Conservation (phyloP, 2,113 vertebrate species). For the Etheostoma spectabile region DNA sequence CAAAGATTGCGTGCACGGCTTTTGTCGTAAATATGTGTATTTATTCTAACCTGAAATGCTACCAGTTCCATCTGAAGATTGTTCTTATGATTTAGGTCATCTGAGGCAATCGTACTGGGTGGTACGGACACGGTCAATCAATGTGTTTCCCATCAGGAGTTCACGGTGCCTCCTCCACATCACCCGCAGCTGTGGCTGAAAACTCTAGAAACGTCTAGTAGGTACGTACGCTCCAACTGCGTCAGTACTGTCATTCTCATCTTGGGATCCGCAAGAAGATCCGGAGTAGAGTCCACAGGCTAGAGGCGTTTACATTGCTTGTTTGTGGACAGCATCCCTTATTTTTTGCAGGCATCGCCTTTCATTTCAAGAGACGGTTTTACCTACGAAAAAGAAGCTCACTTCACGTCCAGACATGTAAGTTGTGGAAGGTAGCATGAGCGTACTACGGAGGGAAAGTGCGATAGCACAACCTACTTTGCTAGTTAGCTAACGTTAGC, state of each 20-base stretch:
- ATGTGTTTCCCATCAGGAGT: not conserved
- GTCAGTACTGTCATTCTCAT: slow-evolving; percentile 64
- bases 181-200: slow-evolving; percentile 63
- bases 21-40: not conserved
- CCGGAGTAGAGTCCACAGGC: slow-evolving; percentile 34
- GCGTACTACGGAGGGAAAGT: not conserved
- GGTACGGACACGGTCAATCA: not conserved
- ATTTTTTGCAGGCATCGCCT: not conserved
- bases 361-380: slow-evolving; percentile 8
- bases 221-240: slow-evolving; percentile 42
- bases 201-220: slow-evolving; percentile 79
- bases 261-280: slow-evolving; percentile 54
- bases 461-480: not conserved
- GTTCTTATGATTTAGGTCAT: not conserved
- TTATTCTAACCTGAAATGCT: not conserved
- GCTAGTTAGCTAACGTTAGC: slow-evolving; percentile 54
- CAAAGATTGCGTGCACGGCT: no score
- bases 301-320: slow-evolving; percentile 47
- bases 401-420: slow-evolving; percentile 67
- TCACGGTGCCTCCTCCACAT: not conserved
- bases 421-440: slow-evolving; percentile 47
- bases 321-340: slow-evolving; percentile 25
- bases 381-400: slow-evolving; percentile 20
- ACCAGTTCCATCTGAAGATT: not conserved
- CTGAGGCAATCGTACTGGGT: not conserved